Conservation (phyloP, 2,797 vertebrate species). For the Chelidonichthys spinosus region DNA sequence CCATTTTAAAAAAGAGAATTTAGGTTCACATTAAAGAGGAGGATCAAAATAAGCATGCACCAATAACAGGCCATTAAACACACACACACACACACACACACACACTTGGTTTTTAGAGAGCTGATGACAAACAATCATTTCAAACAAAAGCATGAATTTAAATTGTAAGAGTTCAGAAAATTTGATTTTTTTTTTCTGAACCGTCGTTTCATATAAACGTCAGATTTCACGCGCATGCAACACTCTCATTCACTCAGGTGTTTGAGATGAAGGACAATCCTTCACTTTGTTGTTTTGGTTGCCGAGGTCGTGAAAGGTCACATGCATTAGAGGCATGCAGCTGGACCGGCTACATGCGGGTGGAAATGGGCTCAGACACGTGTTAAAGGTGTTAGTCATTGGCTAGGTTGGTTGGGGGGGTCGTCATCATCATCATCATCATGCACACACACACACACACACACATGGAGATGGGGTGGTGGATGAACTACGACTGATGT, state of each 20-base stretch:
- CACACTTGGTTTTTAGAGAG: background rate
- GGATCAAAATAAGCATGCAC: constrained; percentile 21
- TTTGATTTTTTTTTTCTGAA: background rate
- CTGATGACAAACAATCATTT: constrained; percentile 5
- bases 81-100: constrained; percentile 28
- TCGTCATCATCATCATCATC: constrained; percentile 28
- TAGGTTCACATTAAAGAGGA: constrained; percentile 5
- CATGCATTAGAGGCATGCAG: constrained; percentile 44
- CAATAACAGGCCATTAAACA: constrained; percentile 3
- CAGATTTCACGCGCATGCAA: constrained; percentile 19
- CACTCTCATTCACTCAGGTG: constrained; percentile 11
- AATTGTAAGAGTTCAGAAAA: constrained; percentile 5
- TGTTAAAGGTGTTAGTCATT: constrained; percentile 45
- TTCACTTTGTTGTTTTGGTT: background rate
- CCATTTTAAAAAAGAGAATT: constrained; percentile 18
- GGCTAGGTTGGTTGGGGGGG: constrained; percentile 34
- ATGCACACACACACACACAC: constrained; percentile 24
- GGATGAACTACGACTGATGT: constrained; percentile 69
- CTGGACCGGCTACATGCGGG: constrained; percentile 25
- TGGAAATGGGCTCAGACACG: constrained; percentile 31
- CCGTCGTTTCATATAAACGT: background rate
- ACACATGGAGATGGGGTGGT: constrained; percentile 51
- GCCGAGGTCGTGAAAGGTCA: background rate
- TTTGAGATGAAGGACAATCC: background rate
- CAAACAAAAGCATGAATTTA: constrained; percentile 4